Evolutionary conservation across 1,140 invertebrate genomes (phyloP), one percentile per base, ranked within the genome.

Genomic region (Drosophila truncata): DNA sequence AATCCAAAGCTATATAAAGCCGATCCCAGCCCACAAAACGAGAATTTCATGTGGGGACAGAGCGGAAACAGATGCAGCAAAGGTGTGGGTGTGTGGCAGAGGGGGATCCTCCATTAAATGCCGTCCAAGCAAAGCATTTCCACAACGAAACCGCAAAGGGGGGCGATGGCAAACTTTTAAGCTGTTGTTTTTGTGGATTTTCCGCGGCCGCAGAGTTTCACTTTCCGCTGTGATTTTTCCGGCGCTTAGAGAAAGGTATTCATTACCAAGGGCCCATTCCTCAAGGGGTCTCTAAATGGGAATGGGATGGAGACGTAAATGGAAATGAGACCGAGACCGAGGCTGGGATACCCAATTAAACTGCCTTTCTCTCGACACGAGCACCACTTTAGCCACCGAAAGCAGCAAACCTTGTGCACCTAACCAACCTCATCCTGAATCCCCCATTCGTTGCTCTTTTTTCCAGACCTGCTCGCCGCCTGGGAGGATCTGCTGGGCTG

Each of bases 401-500:
- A 20, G 23, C 9, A 37, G n/a, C n/a, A n/a, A n/a, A n/a, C 54
- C 54, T n/a, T n/a, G 14, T 23, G 20, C 44, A 49, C 50, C 63
- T 60, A 73, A 41, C 62, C 33, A 25, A 42, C 49, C 57, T 42
- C n/a, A 37, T 72, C 58, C 59, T 55, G 41, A 60, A 55, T 62
- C 37, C 27, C 49, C 35, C 71, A 52, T 27, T 52, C 18, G 31
- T 75, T 58, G 23, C 46, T 46, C 14, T 52, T 27, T 29, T 29
- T 49, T 80, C 74, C 80, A 93, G 92, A 93, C 74, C 74, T 93
- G 55, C 71, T 93, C 63, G 90, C 85, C 16, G 86, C 85, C 55
- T 93, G 92, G 92, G 91, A 92, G 76, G 91, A 91, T 80, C 65
- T 93, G 44, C 73, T 93, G 27, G 74, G 66, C 62, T 93, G 92